phyloP scores from a whole-genome alignment of 2,797 vertebrate species.

The Hirundo rustica region DNA sequence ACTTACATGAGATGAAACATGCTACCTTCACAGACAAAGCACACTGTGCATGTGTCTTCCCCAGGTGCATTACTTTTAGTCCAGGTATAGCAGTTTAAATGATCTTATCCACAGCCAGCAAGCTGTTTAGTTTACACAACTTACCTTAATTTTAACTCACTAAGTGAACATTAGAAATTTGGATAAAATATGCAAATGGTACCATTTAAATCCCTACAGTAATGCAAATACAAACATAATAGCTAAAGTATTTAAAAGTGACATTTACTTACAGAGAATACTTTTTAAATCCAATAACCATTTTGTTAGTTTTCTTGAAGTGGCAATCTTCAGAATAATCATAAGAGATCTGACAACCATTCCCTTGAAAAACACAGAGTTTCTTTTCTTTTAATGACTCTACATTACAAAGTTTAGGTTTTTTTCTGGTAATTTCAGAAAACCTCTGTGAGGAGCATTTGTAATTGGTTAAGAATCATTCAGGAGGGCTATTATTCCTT shows the following conservation, averaged over 20 bases:
- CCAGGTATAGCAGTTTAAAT: neutral
- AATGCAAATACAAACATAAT: constrained; percentile 11
- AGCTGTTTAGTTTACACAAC: constrained; percentile 23
- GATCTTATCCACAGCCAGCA: constrained; percentile 13
- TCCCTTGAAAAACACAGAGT: neutral
- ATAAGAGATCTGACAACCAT: neutral
- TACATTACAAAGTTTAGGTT: neutral
- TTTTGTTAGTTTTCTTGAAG: constrained; percentile 15
- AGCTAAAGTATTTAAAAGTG: constrained; percentile 22
- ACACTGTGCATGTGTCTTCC: neutral
- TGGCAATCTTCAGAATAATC: neutral
- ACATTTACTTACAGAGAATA: constrained; percentile 41
- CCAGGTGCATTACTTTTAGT: neutral
- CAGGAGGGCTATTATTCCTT: neutral
- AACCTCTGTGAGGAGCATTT: neutral
- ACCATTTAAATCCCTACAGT: constrained; percentile 43
- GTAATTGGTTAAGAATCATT: neutral
- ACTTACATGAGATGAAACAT: neutral
- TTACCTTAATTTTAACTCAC: constrained; percentile 40
- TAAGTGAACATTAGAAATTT: constrained; percentile 31
- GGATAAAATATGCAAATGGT: constrained; percentile 50
- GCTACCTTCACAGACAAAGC: neutral
- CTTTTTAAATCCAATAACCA: constrained; percentile 24
- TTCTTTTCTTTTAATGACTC: neutral
- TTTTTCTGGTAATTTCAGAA: neutral